A percentile compares a stretch with the other conserved stretches of the same genome.
Evolutionary conservation across 2,797 vertebrate species (phyloP).

Genomic region (Pseudocheirus occidentalis): DNA sequence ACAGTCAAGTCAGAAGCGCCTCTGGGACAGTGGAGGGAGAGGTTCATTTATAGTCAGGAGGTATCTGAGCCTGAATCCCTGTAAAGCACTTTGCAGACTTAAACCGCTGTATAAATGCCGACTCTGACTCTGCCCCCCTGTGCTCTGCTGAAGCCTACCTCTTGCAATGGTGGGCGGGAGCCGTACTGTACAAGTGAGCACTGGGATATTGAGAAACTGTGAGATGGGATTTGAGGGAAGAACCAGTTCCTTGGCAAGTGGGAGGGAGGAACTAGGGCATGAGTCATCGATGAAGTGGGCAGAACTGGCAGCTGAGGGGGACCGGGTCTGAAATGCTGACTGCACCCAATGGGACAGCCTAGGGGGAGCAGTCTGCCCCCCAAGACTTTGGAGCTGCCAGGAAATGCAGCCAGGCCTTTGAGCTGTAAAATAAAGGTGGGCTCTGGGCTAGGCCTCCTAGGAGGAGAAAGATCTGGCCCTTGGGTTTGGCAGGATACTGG

Average conservation of each 20-base stretch:
- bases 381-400: not conserved
- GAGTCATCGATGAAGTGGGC: not conserved
- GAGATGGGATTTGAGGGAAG: not conserved
- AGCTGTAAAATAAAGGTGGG: not conserved
- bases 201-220: not conserved
- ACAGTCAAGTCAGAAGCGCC: not conserved
- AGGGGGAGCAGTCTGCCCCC: not conserved
- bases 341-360: not conserved
- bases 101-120: not conserved
- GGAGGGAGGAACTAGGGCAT: constrained; percentile 7
- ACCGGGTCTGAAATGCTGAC: not conserved
- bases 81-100: not conserved
- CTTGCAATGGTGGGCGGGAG: not conserved
- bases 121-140: not conserved
- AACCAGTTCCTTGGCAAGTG: not conserved
- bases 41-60: not conserved
- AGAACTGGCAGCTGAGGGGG: not conserved
- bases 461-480: not conserved
- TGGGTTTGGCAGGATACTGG: not conserved
- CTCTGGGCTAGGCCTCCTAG: not conserved
- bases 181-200: not conserved
- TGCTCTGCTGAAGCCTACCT: not conserved
- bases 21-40: not conserved
- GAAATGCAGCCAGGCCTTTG: not conserved
- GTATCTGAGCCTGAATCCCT: not conserved